Conservation (phyloP, 2,888 invertebrate genomes). For the Emmelina monodactyla region DNA sequence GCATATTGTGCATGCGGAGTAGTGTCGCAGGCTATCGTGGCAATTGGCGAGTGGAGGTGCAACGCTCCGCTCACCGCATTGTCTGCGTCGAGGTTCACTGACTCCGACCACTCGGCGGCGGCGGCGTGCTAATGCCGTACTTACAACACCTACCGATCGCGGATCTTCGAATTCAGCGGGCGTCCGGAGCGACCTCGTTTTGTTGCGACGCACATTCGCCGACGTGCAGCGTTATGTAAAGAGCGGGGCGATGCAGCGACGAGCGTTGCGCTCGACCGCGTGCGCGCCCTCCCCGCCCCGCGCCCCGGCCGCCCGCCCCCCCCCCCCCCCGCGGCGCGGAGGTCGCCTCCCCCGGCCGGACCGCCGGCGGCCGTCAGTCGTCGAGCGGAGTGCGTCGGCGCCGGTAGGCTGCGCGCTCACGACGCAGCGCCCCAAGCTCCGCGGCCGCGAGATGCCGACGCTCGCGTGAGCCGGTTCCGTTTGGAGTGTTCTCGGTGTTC, state of each 20-base stretch:
- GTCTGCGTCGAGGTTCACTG: constrained; percentile 57
- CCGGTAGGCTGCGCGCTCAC: constrained; percentile 29
- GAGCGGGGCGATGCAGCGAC: constrained; percentile 47
- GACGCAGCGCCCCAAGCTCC: constrained; percentile 14
- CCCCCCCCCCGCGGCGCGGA: constrained; percentile 41
- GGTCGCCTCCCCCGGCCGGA: constrained; percentile 43
- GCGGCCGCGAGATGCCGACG: background rate
- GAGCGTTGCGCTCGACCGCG: constrained; percentile 58
- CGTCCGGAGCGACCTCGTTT: constrained; percentile 55
- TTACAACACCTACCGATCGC: constrained; percentile 45
- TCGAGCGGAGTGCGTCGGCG: constrained; percentile 57
- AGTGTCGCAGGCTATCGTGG: constrained; percentile 26
- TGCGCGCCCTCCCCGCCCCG: constrained; percentile 37
- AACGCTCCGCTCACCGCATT: constrained; percentile 64
- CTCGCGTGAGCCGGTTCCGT: constrained; percentile 22
- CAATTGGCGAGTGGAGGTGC: constrained; percentile 36
- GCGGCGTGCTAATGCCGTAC: constrained; percentile 49
- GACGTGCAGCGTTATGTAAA: constrained; percentile 56
- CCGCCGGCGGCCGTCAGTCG: constrained; percentile 41
- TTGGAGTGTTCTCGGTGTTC: constrained; percentile 19
- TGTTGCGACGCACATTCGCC: constrained; percentile 26
- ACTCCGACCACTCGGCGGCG: constrained; percentile 46
- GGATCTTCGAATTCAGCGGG: constrained; percentile 50
- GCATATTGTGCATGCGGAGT: constrained; percentile 43
- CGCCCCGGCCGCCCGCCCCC: constrained; percentile 38